phyloP scores from a whole-genome alignment of 2,797 vertebrate genomes.

The Botia almorhae region DNA sequence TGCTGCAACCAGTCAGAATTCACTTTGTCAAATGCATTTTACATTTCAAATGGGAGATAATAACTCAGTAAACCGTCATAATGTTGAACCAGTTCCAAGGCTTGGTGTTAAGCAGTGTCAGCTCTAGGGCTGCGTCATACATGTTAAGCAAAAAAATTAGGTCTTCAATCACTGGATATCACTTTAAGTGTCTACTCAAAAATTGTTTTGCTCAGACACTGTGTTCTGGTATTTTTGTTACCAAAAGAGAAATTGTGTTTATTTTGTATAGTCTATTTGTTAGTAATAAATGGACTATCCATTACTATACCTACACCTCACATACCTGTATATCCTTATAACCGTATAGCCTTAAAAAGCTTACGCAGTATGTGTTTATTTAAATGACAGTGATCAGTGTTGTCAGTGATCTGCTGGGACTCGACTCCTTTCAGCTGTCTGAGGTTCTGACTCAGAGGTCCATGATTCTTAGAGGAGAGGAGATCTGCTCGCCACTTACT shows the following conservation, averaged over 20 bases:
- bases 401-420: slow-evolving; percentile 87
- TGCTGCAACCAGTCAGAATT: slow-evolving; percentile 71
- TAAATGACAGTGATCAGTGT: slow-evolving; percentile 82
- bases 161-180: no score
- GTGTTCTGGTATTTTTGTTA: no score
- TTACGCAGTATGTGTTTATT: slow-evolving; percentile 43
- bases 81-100: not conserved
- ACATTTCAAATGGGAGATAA: slow-evolving; percentile 66
- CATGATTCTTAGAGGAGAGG: slow-evolving; percentile 91
- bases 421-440: slow-evolving; percentile 88
- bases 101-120: not conserved
- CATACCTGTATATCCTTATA: not conserved
- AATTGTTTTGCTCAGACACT: no score
- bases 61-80: not conserved
- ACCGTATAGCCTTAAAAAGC: not conserved
- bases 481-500: slow-evolving; percentile 92
- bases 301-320: not conserved
- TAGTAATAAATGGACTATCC: no score
- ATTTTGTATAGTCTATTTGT: no score
- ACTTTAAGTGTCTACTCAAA: no score
- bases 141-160: no score
- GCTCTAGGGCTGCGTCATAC: not conserved
- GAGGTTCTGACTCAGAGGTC: slow-evolving; percentile 93
- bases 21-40: slow-evolving; percentile 67
- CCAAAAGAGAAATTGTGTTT: no score